These are phyloP conservation scores for Plumapathes pennacea DNA, from an alignment of 92 coral and sea anemone genomes.

Conservation along the genomic window DNA sequence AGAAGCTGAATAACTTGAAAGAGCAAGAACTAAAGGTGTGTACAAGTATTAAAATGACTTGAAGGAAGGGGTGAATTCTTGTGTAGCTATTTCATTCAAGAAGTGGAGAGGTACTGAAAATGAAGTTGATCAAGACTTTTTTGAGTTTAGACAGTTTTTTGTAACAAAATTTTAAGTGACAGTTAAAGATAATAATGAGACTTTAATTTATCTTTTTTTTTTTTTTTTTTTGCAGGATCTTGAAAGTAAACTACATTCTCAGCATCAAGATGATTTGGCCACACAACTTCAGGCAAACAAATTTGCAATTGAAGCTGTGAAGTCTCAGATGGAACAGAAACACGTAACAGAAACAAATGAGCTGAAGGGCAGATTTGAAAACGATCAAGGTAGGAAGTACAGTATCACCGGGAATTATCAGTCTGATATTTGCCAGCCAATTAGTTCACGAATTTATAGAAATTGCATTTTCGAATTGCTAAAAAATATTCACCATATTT, in stretches of 20 bases:
- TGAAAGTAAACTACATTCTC: slow-evolving; percentile 40
- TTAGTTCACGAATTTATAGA: not conserved
- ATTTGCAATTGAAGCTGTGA: slow-evolving; percentile 78
- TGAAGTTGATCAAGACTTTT: not conserved
- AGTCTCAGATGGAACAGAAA: slow-evolving; percentile 70
- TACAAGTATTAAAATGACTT: not conserved
- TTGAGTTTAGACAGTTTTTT: too few relatives aligned
- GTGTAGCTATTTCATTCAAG: not conserved
- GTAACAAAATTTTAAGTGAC: not conserved
- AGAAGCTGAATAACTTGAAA: slow-evolving; percentile 51
- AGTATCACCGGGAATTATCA: not conserved
- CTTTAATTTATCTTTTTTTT: not conserved
- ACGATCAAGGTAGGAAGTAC: slow-evolving; percentile 64
- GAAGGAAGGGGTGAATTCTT: too few relatives aligned
- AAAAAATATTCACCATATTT: not conserved
- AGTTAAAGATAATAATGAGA: not conserved
- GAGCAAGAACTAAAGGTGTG: slow-evolving; percentile 86
- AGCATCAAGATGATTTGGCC: slow-evolving; percentile 68
- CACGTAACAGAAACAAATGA: slow-evolving; percentile 58
- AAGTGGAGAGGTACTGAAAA: not conserved
- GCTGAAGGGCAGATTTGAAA: slow-evolving; percentile 62
- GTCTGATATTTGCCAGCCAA: not conserved
- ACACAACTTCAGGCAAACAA: slow-evolving; percentile 88
- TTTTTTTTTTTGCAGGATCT: slow-evolving; percentile 55
- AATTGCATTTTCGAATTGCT: too few relatives aligned